Evolutionary conservation across 2,888 invertebrate genomes (phyloP).

Genomic region (Sarcophaga carnaria): DNA sequence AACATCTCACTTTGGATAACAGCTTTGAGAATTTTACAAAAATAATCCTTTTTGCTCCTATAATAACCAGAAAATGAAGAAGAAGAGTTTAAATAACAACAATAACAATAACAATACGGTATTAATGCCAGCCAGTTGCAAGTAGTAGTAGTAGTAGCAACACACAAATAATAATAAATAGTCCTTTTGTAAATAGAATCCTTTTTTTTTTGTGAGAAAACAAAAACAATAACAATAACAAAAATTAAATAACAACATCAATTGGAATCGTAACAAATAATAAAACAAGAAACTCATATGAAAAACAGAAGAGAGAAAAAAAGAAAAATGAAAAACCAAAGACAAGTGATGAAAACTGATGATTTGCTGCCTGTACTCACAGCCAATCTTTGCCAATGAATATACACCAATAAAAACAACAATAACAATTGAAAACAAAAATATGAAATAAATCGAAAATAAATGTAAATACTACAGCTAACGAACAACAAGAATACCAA

Average conservation of each 20-base stretch:
- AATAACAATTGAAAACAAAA: slow-evolving; percentile 25
- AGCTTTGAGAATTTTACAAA: slow-evolving; percentile 53
- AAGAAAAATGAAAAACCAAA: slow-evolving; percentile 22
- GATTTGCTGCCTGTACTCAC: slow-evolving; percentile 50
- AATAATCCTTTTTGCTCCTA: slow-evolving; percentile 45
- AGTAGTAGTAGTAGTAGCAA: not conserved
- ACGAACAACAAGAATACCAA: slow-evolving; percentile 6
- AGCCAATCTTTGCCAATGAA: slow-evolving; percentile 15
- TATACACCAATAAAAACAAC: slow-evolving; percentile 33
- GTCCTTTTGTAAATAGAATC: slow-evolving; percentile 52
- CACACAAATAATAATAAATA: slow-evolving; percentile 34
- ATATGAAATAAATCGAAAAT: slow-evolving; percentile 53
- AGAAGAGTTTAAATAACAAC: not conserved
- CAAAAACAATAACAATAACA: slow-evolving; percentile 18
- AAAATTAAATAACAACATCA: slow-evolving; percentile 27
- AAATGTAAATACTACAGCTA: slow-evolving; percentile 41
- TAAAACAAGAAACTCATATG: slow-evolving; percentile 15
- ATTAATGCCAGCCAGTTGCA: slow-evolving; percentile 35
- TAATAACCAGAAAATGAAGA: not conserved
- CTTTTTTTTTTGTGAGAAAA: slow-evolving; percentile 28
- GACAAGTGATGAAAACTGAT: slow-evolving; percentile 55
- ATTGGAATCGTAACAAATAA: slow-evolving; percentile 23
- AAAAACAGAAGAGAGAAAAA: not conserved
- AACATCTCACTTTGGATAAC: slow-evolving; percentile 56
- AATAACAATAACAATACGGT: slow-evolving; percentile 48